Evolutionary conservation across 1,140 invertebrate genomes (phyloP), one percentile per base, ranked within the genome.

Genomic region (Drosophila persimilis): DNA sequence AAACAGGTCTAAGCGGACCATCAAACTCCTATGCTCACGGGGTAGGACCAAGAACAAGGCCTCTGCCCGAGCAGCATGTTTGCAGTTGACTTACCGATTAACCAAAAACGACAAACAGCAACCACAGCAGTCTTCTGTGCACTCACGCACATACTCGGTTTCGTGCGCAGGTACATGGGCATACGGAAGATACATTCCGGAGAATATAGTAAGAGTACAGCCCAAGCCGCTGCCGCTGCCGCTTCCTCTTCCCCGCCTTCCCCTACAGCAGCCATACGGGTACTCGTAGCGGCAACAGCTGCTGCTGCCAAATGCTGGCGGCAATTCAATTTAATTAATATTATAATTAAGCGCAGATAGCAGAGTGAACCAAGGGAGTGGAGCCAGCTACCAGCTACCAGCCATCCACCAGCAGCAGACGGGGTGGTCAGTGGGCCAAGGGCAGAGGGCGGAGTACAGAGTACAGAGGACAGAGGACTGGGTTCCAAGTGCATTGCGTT

Each of bases 311-410:
- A 41, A 48, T 50, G 62, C 74, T 67, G 57, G 44, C 51, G 62
- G 74, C 75, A 53, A 66, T 73, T 47, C 54, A 72, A 78, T 78
- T 67, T 67, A 77, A 78, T 78, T 78, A 78, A 78, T 78, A 73
- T 77, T 73, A 72, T 73, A 73, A 67, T 78, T 67, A 78, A 77
- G 56, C 59, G 61, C 56, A 77, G 57, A 65, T 54, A 66, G 69
- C 43, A 52, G 29, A 51, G 50, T 47, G 65, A 55, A 41, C 26
- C 35, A 61, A 65, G 17, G 31, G 7, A 35, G 43, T 52, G 56
- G 46, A 24, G 43, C 15, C 15, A 50, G 41, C 41, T 15, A 39
- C 15, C 15, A 50, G 41, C 41, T 15, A 39, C 35, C 35, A 35
- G 7, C 9, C 31, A 35, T 0, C 35, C 35, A 39, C 35, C 11